Conservation (phyloP, 2,888 invertebrate species). For the Caenorhabditis sp. region DNA sequence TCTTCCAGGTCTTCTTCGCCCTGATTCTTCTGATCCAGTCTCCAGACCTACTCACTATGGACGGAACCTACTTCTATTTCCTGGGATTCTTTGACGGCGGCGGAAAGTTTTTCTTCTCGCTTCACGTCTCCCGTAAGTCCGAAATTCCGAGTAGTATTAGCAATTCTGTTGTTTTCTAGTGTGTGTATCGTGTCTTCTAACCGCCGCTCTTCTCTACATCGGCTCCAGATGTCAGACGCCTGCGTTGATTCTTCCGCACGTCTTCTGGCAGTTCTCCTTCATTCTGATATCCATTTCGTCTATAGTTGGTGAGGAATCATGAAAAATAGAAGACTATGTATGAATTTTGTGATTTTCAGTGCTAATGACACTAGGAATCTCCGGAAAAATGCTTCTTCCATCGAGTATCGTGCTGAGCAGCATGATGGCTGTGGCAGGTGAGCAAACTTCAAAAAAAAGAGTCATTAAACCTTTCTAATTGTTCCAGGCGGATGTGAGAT, state of each 20-base stretch:
- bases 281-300: conserved; percentile 59
- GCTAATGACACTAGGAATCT: conserved; percentile 61
- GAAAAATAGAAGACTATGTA: not conserved
- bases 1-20: conserved; percentile 67
- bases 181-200: conserved; percentile 63
- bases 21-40: conserved; percentile 70
- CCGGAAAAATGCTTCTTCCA: conserved; percentile 67
- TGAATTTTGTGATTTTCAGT: conserved; percentile 36
- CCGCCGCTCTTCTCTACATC: conserved; percentile 63
- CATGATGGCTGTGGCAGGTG: conserved; percentile 70
- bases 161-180: conserved; percentile 46
- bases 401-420: conserved; percentile 68
- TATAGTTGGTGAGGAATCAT: conserved; percentile 48
- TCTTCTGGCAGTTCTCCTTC: conserved; percentile 68
- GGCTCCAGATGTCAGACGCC: conserved; percentile 61
- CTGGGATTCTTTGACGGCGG: conserved; percentile 68
- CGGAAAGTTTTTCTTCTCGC: conserved; percentile 63
- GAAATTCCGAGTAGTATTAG: not conserved
- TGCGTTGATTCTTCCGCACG: conserved; percentile 61
- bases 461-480: not conserved
- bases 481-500: conserved; percentile 66
- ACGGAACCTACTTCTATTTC: conserved; percentile 74
- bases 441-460: not conserved
- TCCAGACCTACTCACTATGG: conserved; percentile 67
- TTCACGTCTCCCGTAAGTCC: conserved; percentile 65